phyloP scores from a whole-genome alignment of 2,888 invertebrate species.

The Ochropacha duplaris region DNA sequence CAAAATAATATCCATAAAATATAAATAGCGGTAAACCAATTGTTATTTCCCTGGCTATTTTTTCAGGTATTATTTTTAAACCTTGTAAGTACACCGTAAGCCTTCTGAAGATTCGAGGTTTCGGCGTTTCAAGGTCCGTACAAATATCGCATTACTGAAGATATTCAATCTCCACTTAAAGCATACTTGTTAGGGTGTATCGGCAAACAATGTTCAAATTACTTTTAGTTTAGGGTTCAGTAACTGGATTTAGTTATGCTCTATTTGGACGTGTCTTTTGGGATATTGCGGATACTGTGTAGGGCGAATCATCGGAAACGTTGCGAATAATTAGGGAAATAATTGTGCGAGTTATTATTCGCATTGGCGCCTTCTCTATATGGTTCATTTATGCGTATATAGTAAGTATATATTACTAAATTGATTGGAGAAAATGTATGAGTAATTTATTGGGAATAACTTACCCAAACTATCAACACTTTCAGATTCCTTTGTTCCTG shows the following conservation, averaged over 20 bases:
- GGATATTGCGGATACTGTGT: not conserved
- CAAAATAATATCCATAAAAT: no score
- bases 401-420: not conserved
- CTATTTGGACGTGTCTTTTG: not conserved
- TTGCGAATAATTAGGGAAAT: not conserved
- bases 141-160: not conserved
- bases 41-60: not conserved
- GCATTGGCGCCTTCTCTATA: not conserved
- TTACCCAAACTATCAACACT: slow-evolving; percentile 77
- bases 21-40: no score
- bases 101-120: not conserved
- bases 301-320: not conserved
- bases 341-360: not conserved
- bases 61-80: not conserved
- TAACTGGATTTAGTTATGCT: not conserved
- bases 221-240: not conserved
- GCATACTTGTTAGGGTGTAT: not conserved
- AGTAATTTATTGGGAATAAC: slow-evolving; percentile 13
- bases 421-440: not conserved
- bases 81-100: not conserved
- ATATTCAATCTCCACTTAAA: not conserved
- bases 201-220: not conserved
- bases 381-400: no score
- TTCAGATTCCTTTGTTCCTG: slow-evolving; percentile 72
- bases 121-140: not conserved